Conservation (phyloP, 2,888 invertebrate genomes). For the Oegoconia quadripuncta region DNA sequence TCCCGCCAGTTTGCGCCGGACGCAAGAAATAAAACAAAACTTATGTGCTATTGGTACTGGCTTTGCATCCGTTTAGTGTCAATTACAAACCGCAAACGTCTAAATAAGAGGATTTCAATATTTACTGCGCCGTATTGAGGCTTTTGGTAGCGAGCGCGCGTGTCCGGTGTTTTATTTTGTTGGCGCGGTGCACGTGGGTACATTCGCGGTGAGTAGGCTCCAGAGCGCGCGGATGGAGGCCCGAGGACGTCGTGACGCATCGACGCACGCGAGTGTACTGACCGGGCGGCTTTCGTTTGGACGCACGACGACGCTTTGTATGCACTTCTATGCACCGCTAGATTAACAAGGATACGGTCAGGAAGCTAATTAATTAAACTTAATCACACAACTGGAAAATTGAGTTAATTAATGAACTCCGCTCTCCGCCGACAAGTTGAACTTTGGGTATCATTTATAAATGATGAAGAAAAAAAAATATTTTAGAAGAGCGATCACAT, state of each 20-base stretch:
- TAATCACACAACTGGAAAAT: background rate
- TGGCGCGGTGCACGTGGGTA: conserved; percentile 50
- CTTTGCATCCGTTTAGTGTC: conserved; percentile 9
- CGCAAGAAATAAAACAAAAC: conserved; percentile 18
- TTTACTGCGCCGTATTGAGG: background rate
- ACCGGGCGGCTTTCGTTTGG: conserved; percentile 61
- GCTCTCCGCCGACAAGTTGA: too few relatives aligned
- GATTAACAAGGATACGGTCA: conserved; percentile 53
- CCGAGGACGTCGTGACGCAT: conserved; percentile 51
- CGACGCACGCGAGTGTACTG: conserved; percentile 72
- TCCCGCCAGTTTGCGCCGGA: conserved; percentile 29
- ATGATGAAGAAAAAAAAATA: too few relatives aligned
- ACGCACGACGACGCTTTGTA: conserved; percentile 47
- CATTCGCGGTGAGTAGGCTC: conserved; percentile 28
- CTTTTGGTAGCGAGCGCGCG: conserved; percentile 14
- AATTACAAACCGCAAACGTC: conserved; percentile 3
- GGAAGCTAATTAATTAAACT: background rate
- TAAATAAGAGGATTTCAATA: conserved; percentile 1
- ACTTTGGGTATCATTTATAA: too few relatives aligned
- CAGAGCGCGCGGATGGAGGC: conserved; percentile 8
- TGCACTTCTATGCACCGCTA: conserved; percentile 60
- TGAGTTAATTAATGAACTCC: background rate
- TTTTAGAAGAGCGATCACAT: too few relatives aligned
- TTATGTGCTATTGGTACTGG: conserved; percentile 5
- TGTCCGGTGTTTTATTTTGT: conserved; percentile 41